Evolutionary conservation across 2,797 vertebrate species (phyloP), one percentile per base, ranked within the genome.

Genomic region (Acridotheres tristis): DNA sequence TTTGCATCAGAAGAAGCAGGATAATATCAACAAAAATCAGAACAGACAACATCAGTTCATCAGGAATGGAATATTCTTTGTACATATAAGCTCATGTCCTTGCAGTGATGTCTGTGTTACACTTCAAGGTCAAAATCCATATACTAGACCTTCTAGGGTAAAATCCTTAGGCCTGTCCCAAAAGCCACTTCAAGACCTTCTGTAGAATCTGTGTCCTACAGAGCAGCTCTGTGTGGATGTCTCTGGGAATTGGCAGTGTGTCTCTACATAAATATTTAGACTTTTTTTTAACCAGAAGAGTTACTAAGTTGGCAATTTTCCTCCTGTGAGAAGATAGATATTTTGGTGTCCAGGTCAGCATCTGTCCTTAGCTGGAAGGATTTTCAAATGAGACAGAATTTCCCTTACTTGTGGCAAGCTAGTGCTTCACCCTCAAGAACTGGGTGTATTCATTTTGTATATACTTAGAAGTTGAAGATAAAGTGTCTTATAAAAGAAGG

Each of bases 171-270:
- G 13, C 16, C 27, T 43, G 9, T 40, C 34, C 16, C 15, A 48
- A 73, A 43, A 10, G 13, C 34, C 19, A 16, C 11, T 57, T 69
- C 4, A 5, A 84, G 40, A 47, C 8, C 7, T 69, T 30, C 13
- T 1, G 0, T 22, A 42, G 17, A 42, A 21, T 48, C 8, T 26
- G 16, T 22, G 10, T 40, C 26, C 14, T 25, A n/a, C 9, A 66
- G 22, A 40, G 5, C 13, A 57, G 42, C 3, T 73, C 38, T 16
- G 0, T 6, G 14, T 32, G 25, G 8, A 32, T 76, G 18, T 34
- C 54, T 84, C 1, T 0, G 7, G 8, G 9, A 76, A 27, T n/a
- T 13, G 13, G 15, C 6, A 5, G 2, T 43, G 16, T 50, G 34
- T 5, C 4, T 75, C 20, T 65, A 36, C 14, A 9, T 13, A 80